A percentile compares a stretch with the other conserved stretches of the same genome.
phyloP scores from a whole-genome alignment of 2,113 vertebrate species.

The Pituophis catenifer region DNA sequence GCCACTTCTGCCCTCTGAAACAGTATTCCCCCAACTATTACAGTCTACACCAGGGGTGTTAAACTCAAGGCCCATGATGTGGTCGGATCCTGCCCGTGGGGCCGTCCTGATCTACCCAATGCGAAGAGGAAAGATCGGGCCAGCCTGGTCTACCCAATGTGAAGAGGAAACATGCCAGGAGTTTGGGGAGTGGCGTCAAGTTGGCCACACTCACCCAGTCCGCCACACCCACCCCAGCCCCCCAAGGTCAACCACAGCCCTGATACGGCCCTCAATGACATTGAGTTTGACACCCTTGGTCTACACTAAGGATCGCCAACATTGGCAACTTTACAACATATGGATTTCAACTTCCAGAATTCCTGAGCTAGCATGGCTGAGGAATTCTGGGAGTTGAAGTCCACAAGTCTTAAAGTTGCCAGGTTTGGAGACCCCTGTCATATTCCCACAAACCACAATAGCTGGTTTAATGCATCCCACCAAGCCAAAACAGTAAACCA shows the following conservation, averaged over 20 bases:
- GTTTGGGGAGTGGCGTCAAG: too few species aligned
- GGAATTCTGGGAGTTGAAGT: neutral
- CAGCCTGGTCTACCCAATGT: too few species aligned
- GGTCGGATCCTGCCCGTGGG: too few species aligned
- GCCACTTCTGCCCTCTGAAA: neutral
- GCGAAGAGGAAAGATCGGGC: too few species aligned
- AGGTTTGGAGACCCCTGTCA: neutral
- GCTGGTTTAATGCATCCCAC: neutral
- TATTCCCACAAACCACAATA: neutral
- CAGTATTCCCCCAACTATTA: neutral
- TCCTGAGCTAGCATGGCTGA: neutral
- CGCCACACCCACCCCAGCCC: too few species aligned
- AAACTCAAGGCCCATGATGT: too few species aligned
- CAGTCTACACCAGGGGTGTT: neutral
- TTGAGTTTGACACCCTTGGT: too few species aligned
- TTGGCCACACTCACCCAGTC: too few species aligned
- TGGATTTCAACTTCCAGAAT: neutral
- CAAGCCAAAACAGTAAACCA: neutral
- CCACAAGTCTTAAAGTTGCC: neutral
- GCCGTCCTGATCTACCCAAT: too few species aligned
- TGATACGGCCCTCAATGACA: too few species aligned
- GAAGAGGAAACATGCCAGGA: too few species aligned
- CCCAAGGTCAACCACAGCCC: too few species aligned
- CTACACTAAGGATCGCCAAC: neutral
- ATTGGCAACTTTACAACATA: neutral